These are phyloP conservation scores for Alosa alosa DNA, from an alignment of 2,113 vertebrate species.

Conservation along the genomic window DNA sequence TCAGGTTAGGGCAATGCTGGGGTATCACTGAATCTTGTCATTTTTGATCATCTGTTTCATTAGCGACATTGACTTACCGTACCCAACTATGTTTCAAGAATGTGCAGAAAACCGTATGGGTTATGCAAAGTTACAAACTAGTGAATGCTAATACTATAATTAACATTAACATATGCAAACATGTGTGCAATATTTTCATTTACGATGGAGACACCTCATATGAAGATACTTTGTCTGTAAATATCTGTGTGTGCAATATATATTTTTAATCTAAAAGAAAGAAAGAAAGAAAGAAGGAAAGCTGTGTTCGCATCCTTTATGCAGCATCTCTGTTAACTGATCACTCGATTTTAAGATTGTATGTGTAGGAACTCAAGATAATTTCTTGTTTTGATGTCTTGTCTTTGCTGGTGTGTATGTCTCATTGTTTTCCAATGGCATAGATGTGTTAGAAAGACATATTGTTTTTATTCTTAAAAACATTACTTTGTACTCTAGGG, in stretches of 20 bases:
- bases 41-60: background rate
- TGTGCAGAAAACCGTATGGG: background rate
- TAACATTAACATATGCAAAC: constrained; percentile 58
- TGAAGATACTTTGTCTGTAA: constrained; percentile 63
- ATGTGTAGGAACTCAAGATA: constrained; percentile 2
- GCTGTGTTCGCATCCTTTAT: constrained; percentile 51
- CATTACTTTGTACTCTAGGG: constrained; percentile 36
- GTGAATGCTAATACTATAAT: constrained; percentile 1
- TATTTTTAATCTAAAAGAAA: constrained; percentile 58
- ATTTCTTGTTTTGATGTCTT: constrained; percentile 36
- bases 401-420: constrained; percentile 40
- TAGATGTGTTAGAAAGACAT: constrained; percentile 38
- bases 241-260: constrained; percentile 52
- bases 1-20: background rate
- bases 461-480: constrained; percentile 51
- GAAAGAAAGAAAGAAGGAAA: background rate
- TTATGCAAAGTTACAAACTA: background rate
- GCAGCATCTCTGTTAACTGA: constrained; percentile 25
- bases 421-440: constrained; percentile 37
- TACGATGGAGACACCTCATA: constrained; percentile 59
- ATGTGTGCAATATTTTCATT: constrained; percentile 61
- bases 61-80: background rate
- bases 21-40: background rate
- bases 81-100: background rate
- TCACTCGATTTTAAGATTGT: constrained; percentile 7